phyloP scores from a whole-genome alignment of 2,113 vertebrate genomes.

The Myiagra hebetior region DNA sequence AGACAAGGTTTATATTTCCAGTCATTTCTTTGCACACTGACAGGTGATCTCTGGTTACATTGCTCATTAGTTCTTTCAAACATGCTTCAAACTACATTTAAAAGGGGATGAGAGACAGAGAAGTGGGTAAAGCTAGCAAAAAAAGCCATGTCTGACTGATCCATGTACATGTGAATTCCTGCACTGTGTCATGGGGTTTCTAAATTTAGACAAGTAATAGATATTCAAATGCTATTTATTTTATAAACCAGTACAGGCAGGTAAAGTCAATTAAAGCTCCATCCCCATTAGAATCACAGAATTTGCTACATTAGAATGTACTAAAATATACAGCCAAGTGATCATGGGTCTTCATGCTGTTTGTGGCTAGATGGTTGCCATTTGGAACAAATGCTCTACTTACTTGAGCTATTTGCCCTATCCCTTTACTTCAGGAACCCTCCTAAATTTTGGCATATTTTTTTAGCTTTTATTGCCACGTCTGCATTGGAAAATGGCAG shows the following conservation, averaged over 20 bases:
- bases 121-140: not conserved
- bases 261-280: not conserved
- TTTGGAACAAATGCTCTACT: not conserved
- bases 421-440: not conserved
- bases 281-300: not conserved
- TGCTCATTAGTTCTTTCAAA: not conserved
- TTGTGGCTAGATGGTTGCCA: not conserved
- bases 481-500: accelerated
- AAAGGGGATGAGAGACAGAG: not conserved
- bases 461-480: not conserved
- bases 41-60: not conserved
- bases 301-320: not conserved
- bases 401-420: not conserved
- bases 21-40: not conserved
- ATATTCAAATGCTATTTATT: not conserved
- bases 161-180: not conserved
- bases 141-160: not conserved
- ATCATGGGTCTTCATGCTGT: not conserved
- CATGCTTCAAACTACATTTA: not conserved
- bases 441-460: not conserved
- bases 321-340: not conserved
- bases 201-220: not conserved
- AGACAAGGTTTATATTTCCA: not conserved
- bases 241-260: not conserved
- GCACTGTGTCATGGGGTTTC: not conserved